A percentile compares a stretch with the other conserved stretches of the same genome.
phyloP scores from a whole-genome alignment of 2,888 invertebrate genomes.

The Bellardia pandia region DNA sequence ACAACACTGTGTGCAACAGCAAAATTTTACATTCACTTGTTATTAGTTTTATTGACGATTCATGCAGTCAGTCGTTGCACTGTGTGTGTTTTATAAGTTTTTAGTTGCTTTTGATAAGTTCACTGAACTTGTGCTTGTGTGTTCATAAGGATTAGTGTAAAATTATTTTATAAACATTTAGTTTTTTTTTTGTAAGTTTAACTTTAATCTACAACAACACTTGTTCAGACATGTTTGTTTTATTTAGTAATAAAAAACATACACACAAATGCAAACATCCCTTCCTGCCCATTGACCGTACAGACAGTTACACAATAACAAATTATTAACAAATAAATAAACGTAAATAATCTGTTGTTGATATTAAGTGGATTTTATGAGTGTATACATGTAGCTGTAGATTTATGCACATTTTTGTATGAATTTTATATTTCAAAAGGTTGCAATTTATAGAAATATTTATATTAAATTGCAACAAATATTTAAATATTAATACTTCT shows the following conservation, averaged over 20 bases:
- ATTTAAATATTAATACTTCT: too few relatives aligned
- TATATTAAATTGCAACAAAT: too few relatives aligned
- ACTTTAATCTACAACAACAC: slow-evolving; percentile 17
- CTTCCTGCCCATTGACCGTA: too few relatives aligned
- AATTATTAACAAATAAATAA: slow-evolving; percentile 51
- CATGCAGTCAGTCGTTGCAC: not conserved
- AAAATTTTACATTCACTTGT: not conserved
- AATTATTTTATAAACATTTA: slow-evolving; percentile 13
- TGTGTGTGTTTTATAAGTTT: slow-evolving; percentile 3
- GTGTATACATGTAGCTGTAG: not conserved
- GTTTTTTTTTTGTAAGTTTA: slow-evolving; percentile 2
- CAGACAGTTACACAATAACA: slow-evolving; percentile 25
- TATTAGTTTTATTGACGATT: slow-evolving; percentile 54
- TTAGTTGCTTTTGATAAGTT: slow-evolving; percentile 46
- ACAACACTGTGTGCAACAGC: not conserved
- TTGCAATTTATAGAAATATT: too few relatives aligned
- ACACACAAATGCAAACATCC: not conserved
- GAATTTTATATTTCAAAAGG: not conserved
- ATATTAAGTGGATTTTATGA: slow-evolving; percentile 65
- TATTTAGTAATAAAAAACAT: slow-evolving; percentile 29
- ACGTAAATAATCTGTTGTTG: slow-evolving; percentile 65
- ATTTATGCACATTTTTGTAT: slow-evolving; percentile 37
- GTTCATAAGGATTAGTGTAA: slow-evolving; percentile 49
- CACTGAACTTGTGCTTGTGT: slow-evolving; percentile 48
- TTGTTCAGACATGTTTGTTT: slow-evolving; percentile 24